Conservation (phyloP, 2,888 invertebrate species). For the Campopleginae sp. region DNA sequence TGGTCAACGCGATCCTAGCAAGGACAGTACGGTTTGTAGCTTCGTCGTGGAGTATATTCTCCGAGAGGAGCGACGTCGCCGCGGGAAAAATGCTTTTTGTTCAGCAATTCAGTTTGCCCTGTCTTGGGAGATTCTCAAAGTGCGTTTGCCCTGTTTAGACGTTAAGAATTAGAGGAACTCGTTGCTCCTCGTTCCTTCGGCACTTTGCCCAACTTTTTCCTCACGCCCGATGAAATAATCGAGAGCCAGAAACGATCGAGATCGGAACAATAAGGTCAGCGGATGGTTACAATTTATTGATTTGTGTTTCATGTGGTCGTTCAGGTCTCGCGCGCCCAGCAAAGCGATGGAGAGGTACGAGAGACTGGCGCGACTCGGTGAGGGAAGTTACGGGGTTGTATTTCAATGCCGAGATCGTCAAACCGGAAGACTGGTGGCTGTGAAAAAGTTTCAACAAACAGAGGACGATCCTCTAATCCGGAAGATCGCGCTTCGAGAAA, state of each 20-base stretch:
- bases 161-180: neutral
- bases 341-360: constrained; percentile 97
- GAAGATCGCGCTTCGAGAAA: constrained; percentile 97
- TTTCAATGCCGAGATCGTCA: constrained; percentile 98
- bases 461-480: constrained; percentile 98
- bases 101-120: constrained; percentile 81
- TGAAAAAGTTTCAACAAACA: constrained; percentile 98
- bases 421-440: constrained; percentile 97
- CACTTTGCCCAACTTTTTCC: neutral
- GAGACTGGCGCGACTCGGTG: constrained; percentile 96
- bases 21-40: constrained; percentile 74
- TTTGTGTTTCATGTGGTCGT: constrained; percentile 36
- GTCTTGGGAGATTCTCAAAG: constrained; percentile 82
- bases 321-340: constrained; percentile 92
- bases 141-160: constrained; percentile 70
- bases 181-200: neutral
- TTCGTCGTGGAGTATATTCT: constrained; percentile 64
- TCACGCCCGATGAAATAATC: neutral
- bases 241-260: neutral
- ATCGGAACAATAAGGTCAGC: neutral
- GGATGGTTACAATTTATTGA: neutral
- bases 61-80: neutral
- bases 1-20: constrained; percentile 79
- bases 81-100: constrained; percentile 80
- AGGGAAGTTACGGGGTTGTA: constrained; percentile 98